These are phyloP conservation scores for Pedetes capensis DNA, from an alignment of 2,113 vertebrate genomes.

Conservation along the genomic window DNA sequence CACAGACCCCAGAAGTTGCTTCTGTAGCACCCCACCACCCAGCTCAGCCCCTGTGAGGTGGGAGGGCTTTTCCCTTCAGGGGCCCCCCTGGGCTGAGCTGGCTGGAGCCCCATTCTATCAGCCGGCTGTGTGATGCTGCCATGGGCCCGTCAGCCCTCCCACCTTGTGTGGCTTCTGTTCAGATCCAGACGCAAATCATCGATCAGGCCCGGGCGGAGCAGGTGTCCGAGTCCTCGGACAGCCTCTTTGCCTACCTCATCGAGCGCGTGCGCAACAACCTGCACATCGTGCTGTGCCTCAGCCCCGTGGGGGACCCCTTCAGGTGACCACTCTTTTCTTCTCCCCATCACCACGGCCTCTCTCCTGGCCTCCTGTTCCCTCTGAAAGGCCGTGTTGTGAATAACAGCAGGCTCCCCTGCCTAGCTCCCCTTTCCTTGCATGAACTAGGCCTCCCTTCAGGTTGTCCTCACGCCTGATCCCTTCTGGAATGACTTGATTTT, in stretches of 20 bases:
- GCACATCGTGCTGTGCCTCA: constrained; percentile 90
- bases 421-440: not conserved
- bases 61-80: not conserved
- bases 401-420: fast-evolving
- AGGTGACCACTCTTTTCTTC: constrained; percentile 79
- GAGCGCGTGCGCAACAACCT: constrained; percentile 91
- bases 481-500: not conserved
- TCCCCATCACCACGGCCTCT: not conserved
- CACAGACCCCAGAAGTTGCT: not conserved
- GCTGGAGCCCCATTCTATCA: not conserved
- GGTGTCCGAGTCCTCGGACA: constrained; percentile 84
- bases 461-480: not conserved
- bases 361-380: not conserved
- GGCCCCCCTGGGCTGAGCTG: not conserved
- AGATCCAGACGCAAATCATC: constrained; percentile 85
- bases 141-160: not conserved
- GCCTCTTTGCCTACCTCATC: constrained; percentile 89
- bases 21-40: too few relatives aligned
- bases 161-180: not conserved
- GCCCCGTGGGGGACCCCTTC: constrained; percentile 91
- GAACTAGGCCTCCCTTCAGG: not conserved
- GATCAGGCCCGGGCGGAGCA: constrained; percentile 85
- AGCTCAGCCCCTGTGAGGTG: not conserved
- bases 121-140: not conserved
- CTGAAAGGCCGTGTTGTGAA: not conserved